Evolutionary conservation across 1,140 invertebrate genomes (phyloP), one percentile per base, ranked within the genome.

Genomic region (Centruroides vittatus): DNA sequence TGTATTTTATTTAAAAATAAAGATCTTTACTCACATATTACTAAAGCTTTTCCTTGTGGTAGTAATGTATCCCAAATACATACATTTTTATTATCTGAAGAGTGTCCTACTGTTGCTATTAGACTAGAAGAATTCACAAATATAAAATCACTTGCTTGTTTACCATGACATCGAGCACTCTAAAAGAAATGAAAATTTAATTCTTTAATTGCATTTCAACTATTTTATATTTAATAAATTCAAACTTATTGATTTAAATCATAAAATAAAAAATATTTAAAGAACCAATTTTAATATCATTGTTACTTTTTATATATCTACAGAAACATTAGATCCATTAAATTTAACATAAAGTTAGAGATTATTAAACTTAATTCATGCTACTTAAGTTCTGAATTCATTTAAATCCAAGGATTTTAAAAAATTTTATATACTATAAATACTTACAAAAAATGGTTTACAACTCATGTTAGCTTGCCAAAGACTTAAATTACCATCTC

Each of bases 21-120:
- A 49, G 41, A 58, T 36, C 50, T 36, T 36, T 35, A 66, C 65
- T 71, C 65, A 77, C 75, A 71, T 76, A 89, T 85, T 56, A 99
- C 87, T 65, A 94, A 80, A 51, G 91, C 85, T 77, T 96, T 97
- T 69, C 89, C 89, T 68, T 88, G 85, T 6, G 96, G 96, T 75
- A 99, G 81, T 55, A 99, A 78, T 1, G 95, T 98, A 73, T 99
- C 96, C 96, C 96, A 99, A 60, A 99, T 81, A 55, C 89, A 91
- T n/a, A 99, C 90, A 75, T 99, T 99, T 70, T 89, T 88, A 70
- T 89, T 93, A 74, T 98, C 95, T 0, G 90, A 89, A 72, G 92
- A 93, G 71, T 96, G 91, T 12, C 96, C 96, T 62, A 91, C 92
- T 61, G 94, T 98, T n/a, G 93, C 93, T 51, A 99, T 81, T 66